Conservation (phyloP, 2,113 vertebrate genomes). For the Phodopus roborovskii region DNA sequence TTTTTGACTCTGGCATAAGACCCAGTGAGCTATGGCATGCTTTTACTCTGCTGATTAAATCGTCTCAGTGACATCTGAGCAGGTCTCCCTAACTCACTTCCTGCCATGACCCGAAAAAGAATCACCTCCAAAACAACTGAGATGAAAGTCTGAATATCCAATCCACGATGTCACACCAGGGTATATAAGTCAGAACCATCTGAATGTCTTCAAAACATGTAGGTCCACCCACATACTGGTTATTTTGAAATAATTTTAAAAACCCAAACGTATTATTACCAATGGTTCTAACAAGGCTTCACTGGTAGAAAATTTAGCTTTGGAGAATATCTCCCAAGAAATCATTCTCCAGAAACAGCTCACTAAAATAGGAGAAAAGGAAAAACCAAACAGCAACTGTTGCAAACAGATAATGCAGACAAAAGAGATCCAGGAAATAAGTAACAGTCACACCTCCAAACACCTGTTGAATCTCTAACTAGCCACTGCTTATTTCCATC, state of each 20-base stretch:
- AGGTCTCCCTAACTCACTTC: background rate
- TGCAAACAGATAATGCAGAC: background rate
- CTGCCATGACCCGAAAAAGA: slow-evolving; percentile 22
- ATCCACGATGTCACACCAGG: background rate
- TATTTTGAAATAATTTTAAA: background rate
- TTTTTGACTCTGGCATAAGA: slow-evolving; percentile 16
- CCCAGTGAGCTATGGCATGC: background rate
- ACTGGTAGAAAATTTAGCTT: background rate
- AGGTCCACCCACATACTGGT: background rate
- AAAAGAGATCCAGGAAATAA: background rate
- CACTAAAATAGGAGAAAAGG: background rate
- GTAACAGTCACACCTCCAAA: background rate
- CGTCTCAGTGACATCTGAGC: background rate
- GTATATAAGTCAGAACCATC: background rate
- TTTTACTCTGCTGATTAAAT: background rate
- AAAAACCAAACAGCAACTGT: background rate
- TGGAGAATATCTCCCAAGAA: background rate
- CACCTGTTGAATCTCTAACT: background rate
- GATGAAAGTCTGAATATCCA: background rate
- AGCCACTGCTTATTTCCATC: background rate
- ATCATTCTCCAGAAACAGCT: background rate
- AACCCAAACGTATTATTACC: background rate
- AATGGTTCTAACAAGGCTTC: background rate
- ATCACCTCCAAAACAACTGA: background rate
- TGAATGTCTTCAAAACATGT: slow-evolving; percentile 4